Base-by-base conservation (phyloP, 2,888 invertebrate genomes). In the Lathronympha strigana region DNA sequence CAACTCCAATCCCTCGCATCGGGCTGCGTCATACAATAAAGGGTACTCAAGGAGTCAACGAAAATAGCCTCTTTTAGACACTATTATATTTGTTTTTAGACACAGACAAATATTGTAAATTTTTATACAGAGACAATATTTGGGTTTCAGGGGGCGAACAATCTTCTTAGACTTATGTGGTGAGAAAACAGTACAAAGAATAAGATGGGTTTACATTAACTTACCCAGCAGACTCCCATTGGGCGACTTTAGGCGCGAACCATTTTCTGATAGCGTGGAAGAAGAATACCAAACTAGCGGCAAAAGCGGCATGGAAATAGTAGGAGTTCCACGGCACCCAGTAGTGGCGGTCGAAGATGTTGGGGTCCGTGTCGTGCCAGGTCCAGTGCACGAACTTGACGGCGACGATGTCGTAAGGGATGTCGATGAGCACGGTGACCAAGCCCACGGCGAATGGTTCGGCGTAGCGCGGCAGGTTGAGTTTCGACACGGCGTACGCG, bases 291-390 rank as follows among this genome's bases (percentile, higher is more conserved):
- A 96, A 95, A 69, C 95, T 94, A 0, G 95, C 94, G 0, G 96
- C 94, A 78, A 96, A 96, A 0, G 95, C 88, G 0, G 95, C 93
- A 80, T 97, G 96, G 90, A 97, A 97, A 79, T 96, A 96, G 84
- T 96, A 97, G 0, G 96, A 96, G 78, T 95, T 96, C 95, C 95
- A 96, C 0, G 97, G 97, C 21, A 97, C 96, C 95, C 95, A 96
- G 83, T 96, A 96, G 82, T 95, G 94, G 43, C 96, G 93, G 79
- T 96, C 96, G 69, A 80, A 87, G 82, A 95, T 93, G 74, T 95
- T 95, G 4, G 95, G 94, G 80, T 95, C 95, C 0, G 95, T 95
- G 76, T 95, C 95, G 73, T 97, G 96, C 97, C 97, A 97, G 1
- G 95, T 95, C 96, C 96, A 97, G 87, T 96, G 96, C 15, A 96